Percentiles rank a stretch among this genome's conserved stretches.
Evolutionary conservation across 2,888 invertebrate genomes (phyloP).

Genomic region (Cecidostiba fungosa): DNA sequence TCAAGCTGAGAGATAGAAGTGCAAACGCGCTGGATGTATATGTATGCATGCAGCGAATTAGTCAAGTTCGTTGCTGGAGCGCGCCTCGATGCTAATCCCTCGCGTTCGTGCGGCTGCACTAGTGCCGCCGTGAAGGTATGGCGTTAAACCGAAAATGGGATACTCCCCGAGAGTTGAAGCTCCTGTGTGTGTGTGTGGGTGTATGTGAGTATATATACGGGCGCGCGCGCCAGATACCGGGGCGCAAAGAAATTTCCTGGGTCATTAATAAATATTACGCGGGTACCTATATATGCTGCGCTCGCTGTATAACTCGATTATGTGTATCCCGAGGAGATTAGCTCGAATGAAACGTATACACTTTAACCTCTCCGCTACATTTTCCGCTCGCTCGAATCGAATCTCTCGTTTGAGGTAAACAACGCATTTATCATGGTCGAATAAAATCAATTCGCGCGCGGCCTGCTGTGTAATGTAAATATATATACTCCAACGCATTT

Average conservation of each 20-base stretch:
- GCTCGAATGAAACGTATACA: background rate
- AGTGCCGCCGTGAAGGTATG: background rate
- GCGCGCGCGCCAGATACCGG: background rate
- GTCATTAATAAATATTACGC: background rate
- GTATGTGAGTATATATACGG: background rate
- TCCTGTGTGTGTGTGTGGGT: background rate
- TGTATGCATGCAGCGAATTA: conserved; percentile 49
- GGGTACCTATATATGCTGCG: no score
- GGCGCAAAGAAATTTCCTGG: background rate
- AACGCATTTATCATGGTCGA: no score
- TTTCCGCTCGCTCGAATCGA: background rate
- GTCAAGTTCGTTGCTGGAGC: conserved; percentile 25
- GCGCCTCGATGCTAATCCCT: conserved; percentile 28
- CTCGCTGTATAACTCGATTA: background rate
- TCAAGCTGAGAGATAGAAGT: background rate
- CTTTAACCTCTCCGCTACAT: no score
- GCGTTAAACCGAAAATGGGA: conserved; percentile 44
- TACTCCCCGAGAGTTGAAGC: conserved; percentile 16
- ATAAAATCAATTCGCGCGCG: no score
- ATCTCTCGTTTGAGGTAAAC: background rate
- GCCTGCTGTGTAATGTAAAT: no score
- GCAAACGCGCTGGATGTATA: background rate
- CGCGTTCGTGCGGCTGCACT: background rate
- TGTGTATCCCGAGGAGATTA: background rate
- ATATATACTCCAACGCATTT: no score